Evolutionary conservation across 1,140 invertebrate species (phyloP).

Genomic region (Rhagoletis zephyria): DNA sequence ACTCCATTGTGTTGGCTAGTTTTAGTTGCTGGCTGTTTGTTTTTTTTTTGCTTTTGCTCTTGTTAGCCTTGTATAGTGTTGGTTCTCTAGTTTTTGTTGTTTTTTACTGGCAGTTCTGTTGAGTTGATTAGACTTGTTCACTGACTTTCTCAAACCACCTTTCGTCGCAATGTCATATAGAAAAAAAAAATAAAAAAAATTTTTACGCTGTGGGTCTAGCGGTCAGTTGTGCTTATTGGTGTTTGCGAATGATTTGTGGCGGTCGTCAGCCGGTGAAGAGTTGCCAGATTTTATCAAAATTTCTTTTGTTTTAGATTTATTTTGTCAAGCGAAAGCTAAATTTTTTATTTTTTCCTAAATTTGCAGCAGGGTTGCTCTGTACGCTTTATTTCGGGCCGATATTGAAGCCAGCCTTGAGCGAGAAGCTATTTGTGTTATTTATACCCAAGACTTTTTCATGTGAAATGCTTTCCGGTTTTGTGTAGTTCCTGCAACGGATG

Average conservation of each 20-base stretch:
- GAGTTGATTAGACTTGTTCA: constrained; percentile 48
- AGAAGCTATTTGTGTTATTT: too few species aligned
- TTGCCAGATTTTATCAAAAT: neutral
- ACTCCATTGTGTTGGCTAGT: neutral
- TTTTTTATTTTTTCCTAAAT: too few species aligned
- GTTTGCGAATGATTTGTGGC: constrained; percentile 26
- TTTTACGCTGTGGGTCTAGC: constrained; percentile 8
- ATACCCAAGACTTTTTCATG: too few species aligned
- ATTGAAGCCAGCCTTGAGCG: too few species aligned
- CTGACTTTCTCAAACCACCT: constrained; percentile 47
- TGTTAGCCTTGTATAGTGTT: neutral
- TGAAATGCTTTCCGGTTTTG: too few species aligned
- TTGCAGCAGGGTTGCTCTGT: too few species aligned
- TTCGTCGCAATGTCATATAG: constrained; percentile 4
- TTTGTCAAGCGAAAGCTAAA: too few species aligned
- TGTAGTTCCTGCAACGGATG: too few species aligned
- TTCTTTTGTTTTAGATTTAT: too few species aligned
- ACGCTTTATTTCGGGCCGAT: too few species aligned
- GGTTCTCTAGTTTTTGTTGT: neutral
- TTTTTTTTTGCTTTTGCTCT: neutral
- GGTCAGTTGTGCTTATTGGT: constrained; percentile 13
- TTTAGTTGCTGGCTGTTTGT: neutral
- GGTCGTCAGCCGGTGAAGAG: neutral
- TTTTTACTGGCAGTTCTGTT: neutral
- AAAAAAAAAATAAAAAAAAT: neutral